A percentile compares a stretch with the other conserved stretches of the same genome.
These are phyloP conservation scores for Eilema griseolum DNA, from an alignment of 2,888 invertebrate genomes.

Conservation along the genomic window DNA sequence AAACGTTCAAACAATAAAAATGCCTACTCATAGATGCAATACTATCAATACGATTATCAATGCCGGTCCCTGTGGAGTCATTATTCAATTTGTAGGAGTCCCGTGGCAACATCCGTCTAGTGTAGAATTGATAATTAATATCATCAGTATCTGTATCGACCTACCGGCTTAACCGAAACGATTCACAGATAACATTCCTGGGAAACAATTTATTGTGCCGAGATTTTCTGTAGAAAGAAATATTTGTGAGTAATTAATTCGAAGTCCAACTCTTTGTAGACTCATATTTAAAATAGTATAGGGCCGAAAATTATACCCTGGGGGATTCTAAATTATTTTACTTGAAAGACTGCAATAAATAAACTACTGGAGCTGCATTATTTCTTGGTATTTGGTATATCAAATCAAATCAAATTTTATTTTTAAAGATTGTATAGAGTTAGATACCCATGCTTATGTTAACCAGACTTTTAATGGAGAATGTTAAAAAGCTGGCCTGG, in stretches of 20 bases:
- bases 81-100: conserved; percentile 58
- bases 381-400: not conserved
- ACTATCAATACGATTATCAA: conserved; percentile 20
- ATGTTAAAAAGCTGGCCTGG: no score
- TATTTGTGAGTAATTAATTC: conserved; percentile 13
- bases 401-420: no score
- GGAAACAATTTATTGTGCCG: conserved; percentile 35
- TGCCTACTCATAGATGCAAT: not conserved
- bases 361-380: not conserved
- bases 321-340: not conserved
- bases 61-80: conserved; percentile 45
- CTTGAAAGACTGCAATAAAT: not conserved
- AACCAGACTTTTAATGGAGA: no score
- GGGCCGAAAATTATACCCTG: not conserved
- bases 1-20: not conserved
- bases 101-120: conserved; percentile 32
- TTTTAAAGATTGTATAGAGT: no score
- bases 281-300: conserved; percentile 11
- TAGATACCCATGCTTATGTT: no score
- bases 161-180: conserved; percentile 22
- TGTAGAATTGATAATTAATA: conserved; percentile 47
- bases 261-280: conserved; percentile 5
- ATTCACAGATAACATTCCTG: conserved; percentile 47
- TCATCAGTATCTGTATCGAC: conserved; percentile 16
- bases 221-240: conserved; percentile 22